phyloP scores from a whole-genome alignment of 2,888 invertebrate genomes.

The Agrotis segetum region DNA sequence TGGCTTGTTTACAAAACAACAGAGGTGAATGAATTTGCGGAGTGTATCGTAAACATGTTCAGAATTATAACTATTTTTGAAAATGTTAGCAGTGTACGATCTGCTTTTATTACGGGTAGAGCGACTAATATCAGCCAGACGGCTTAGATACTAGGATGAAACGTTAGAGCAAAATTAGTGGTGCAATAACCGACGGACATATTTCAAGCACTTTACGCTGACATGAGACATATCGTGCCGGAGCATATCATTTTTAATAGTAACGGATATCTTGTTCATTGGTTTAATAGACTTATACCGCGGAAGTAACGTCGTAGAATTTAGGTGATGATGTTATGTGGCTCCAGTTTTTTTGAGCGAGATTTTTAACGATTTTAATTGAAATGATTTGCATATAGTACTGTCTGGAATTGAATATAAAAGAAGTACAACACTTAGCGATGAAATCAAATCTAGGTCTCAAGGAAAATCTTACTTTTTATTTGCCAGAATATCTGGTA shows the following conservation, averaged over 20 bases:
- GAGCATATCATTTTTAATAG: constrained; percentile 71
- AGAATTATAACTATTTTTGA: constrained; percentile 64
- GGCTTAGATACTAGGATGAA: constrained; percentile 75
- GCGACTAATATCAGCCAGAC: constrained; percentile 69
- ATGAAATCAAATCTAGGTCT: not conserved
- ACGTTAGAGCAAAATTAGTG: constrained; percentile 78
- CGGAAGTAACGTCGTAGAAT: constrained; percentile 71
- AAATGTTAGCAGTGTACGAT: constrained; percentile 67
- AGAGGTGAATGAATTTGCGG: constrained; percentile 61
- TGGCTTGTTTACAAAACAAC: constrained; percentile 56
- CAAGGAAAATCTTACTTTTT: not conserved
- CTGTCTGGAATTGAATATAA: not conserved
- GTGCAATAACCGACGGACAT: constrained; percentile 79
- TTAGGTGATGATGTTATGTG: constrained; percentile 59
- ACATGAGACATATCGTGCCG: constrained; percentile 66
- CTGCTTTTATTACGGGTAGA: constrained; percentile 67
- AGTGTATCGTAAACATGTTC: constrained; percentile 55
- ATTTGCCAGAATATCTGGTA: constrained; percentile 15
- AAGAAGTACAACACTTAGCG: not conserved
- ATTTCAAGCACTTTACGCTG: constrained; percentile 80
- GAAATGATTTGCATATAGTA: not conserved
- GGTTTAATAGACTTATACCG: constrained; percentile 73
- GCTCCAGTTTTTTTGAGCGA: constrained; percentile 3
- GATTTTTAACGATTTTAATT: constrained; percentile 22
- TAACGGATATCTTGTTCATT: constrained; percentile 73